A percentile compares a stretch with the other conserved stretches of the same genome.
Evolutionary conservation across 2,113 vertebrate genomes (phyloP).

Genomic region (Baryphthengus martii): DNA sequence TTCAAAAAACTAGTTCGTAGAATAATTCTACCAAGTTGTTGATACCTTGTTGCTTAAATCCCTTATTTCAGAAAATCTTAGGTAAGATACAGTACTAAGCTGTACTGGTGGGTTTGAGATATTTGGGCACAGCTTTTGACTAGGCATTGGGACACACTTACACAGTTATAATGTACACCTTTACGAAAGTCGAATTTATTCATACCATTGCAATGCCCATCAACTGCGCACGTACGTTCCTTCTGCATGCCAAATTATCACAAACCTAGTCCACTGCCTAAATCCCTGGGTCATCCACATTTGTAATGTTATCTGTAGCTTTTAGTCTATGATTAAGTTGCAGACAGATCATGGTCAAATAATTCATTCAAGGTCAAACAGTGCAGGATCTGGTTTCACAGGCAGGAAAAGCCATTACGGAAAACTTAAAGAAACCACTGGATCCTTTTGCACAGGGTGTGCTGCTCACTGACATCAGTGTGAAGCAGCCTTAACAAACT

Average conservation of each 20-base stretch:
- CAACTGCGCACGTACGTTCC: neutral
- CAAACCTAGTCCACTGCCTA: neutral
- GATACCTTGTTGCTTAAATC: neutral
- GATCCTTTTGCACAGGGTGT: neutral
- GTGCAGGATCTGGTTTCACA: constrained; percentile 16
- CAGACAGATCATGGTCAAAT: constrained; percentile 32
- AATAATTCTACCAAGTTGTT: neutral
- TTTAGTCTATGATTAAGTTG: neutral
- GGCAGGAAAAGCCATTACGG: constrained; percentile 25
- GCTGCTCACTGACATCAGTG: neutral
- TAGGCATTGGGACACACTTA: neutral
- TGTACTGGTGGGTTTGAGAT: neutral
- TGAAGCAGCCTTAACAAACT: neutral
- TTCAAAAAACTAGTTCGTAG: neutral
- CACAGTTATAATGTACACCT: neutral
- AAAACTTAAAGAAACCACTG: neutral
- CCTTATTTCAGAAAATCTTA: neutral
- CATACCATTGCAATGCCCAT: neutral
- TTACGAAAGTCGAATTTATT: neutral
- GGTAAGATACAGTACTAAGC: neutral
- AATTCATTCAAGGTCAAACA: constrained; percentile 19
- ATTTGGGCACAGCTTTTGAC: neutral
- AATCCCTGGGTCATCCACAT: neutral
- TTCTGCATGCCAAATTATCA: neutral
- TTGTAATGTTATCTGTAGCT: neutral